Percentiles rank a stretch among this genome's conserved stretches.
These are phyloP conservation scores for Odontothrips loti DNA, from an alignment of 2,888 invertebrate species.

Conservation along the genomic window DNA sequence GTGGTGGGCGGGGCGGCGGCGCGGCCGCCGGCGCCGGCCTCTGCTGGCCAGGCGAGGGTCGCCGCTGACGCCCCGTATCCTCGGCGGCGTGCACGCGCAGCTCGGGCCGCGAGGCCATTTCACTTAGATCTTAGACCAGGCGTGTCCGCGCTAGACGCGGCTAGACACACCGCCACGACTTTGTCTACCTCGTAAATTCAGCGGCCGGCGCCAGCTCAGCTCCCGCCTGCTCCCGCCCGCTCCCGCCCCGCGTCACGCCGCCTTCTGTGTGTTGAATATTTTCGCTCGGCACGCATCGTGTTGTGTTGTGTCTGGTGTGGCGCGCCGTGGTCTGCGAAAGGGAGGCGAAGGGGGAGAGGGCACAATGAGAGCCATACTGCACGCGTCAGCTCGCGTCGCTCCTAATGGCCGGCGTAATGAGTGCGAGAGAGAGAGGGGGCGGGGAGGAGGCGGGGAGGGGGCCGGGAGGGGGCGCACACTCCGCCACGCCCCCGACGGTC, in stretches of 20 bases:
- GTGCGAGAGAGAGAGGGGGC: too few relatives aligned
- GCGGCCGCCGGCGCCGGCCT: neutral
- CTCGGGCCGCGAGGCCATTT: neutral
- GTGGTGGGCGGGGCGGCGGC: neutral
- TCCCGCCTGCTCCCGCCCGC: neutral
- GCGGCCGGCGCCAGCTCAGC: neutral
- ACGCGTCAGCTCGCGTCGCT: too few relatives aligned
- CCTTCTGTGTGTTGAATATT: neutral
- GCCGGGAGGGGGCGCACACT: too few relatives aligned
- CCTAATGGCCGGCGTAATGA: too few relatives aligned
- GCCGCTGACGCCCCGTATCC: too few relatives aligned
- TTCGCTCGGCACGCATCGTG: neutral
- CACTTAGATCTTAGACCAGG: constrained; percentile 14
- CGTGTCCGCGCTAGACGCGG: neutral
- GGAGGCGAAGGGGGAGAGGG: neutral
- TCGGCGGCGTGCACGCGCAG: neutral
- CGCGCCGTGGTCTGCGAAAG: neutral
- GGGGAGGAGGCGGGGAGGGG: too few relatives aligned
- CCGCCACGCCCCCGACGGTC: neutral
- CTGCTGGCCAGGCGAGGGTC: neutral
- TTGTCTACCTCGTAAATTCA: neutral
- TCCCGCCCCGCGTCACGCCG: neutral
- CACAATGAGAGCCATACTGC: neutral
- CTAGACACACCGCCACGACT: neutral
- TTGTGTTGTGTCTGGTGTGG: neutral